A percentile compares a stretch with the other conserved stretches of the same genome.
Conservation (phyloP, 2,888 invertebrate species). For the Tribolium freemani region DNA sequence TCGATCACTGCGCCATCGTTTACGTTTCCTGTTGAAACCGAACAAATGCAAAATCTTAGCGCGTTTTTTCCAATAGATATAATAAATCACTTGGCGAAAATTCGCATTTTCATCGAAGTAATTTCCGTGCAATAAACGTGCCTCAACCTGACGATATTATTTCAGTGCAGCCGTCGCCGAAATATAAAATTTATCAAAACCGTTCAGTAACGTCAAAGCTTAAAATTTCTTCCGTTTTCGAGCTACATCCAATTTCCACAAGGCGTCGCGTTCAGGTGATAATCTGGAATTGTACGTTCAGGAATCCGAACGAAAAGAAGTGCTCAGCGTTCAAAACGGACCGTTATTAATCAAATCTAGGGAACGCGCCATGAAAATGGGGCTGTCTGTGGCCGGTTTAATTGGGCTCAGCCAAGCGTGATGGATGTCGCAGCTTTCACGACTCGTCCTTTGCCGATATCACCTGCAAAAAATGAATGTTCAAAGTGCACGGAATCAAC, state of each 20-base stretch:
- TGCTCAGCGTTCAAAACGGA: constrained; percentile 20
- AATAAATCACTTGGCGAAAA: constrained; percentile 21
- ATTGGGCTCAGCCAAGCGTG: constrained; percentile 29
- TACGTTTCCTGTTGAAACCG: constrained; percentile 6
- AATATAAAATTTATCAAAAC: constrained; percentile 29
- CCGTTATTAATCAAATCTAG: constrained; percentile 26
- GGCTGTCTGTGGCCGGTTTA: constrained; percentile 27
- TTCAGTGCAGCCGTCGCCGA: constrained; percentile 27
- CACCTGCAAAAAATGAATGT: constrained; percentile 31
- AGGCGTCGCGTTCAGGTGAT: constrained; percentile 28
- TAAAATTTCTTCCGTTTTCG: constrained; percentile 32
- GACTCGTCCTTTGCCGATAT: constrained; percentile 18
- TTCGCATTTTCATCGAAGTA: constrained; percentile 28
- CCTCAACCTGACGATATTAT: constrained; percentile 25
- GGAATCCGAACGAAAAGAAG: constrained; percentile 23
- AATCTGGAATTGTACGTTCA: constrained; percentile 32
- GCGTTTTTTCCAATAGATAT: constrained; percentile 18
- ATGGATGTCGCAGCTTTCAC: constrained; percentile 31
- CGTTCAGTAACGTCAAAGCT: constrained; percentile 27
- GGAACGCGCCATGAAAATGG: constrained; percentile 10
- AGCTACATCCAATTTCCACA: constrained; percentile 30
- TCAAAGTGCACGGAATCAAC: constrained; percentile 24
- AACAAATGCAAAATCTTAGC: not conserved
- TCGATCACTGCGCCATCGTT: not conserved
- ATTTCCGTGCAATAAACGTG: constrained; percentile 31